Evolutionary conservation across 2,113 vertebrate genomes (phyloP), one percentile per base, ranked within the genome.

Genomic region (Nothocercus nigrocapillus): DNA sequence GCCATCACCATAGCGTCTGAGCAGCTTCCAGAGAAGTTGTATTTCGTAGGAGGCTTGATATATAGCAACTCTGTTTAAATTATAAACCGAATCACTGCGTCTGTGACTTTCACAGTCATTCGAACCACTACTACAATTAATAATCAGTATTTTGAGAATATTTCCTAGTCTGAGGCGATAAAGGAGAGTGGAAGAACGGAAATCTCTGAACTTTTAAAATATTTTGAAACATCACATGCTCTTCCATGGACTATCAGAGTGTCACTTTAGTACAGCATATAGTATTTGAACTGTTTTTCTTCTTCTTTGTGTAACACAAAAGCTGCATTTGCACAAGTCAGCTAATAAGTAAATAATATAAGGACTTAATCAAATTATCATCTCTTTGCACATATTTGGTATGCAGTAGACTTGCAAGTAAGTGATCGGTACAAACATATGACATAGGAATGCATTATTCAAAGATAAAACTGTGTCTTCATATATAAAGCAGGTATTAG

Each of bases 1-100:
- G 75, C 64, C 90, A 94, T 95, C 86, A 73, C 88, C 8, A 28
- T 63, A 75, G 85, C 63, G 61, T 92, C 93, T 94, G 79, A 93
- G 88, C 62, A 94, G 89, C 77, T 95, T 93, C 80, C 74, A 76
- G 86, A 82, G 75, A 82, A 70, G 44, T 51, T 17, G 5, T n/a
- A 13, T 44, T 87, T 76, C 36, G 75, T 44, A 44, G 42, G 56
- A 78, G 56, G 27, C 36, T 70, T 81, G 70, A 92, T 81, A 32
- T 49, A 64, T 30, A 63, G 66, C 61, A 82, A 95, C 45, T 25
- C 80, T 21, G 19, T 68, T 90, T 88, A 76, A 92, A 92, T 27
- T 69, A 36, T 66, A 58, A 86, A 63, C 30, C 11, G 76, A 68
- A 63, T 73, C 15, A 67, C 74, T 69, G 28, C 62, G 18, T 42